A percentile compares a stretch with the other conserved stretches of the same genome.
phyloP scores from a whole-genome alignment of 2,113 vertebrate species.

The Misgurnus anguillicaudatus region DNA sequence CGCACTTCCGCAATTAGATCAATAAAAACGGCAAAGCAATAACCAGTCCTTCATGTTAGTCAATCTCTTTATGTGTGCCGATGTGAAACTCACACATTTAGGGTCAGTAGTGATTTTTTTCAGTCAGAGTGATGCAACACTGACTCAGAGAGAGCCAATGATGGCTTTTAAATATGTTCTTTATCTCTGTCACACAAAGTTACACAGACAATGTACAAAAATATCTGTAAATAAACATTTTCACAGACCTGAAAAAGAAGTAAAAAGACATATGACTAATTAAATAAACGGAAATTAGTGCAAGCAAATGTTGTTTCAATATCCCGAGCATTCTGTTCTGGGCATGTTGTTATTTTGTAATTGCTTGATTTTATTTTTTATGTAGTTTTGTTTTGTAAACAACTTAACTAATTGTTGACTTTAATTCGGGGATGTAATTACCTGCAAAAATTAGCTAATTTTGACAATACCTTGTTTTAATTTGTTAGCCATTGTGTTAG shows the following conservation, averaged over 20 bases:
- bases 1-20: constrained; percentile 18
- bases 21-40: constrained; percentile 19
- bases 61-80: not conserved
- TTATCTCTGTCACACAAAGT: not conserved
- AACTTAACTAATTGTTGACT: not conserved
- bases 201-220: not conserved
- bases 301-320: not conserved
- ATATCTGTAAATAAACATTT: not conserved
- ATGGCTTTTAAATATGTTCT: not conserved
- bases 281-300: not conserved
- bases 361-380: not conserved
- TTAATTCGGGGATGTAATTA: too few species aligned
- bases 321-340: not conserved
- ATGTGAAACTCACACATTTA: not conserved
- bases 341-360: not conserved
- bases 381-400: not conserved
- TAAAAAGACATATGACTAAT: not conserved
- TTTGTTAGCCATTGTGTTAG: too few species aligned
- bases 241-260: not conserved
- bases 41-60: not conserved
- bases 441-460: not conserved
- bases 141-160: constrained; percentile 36
- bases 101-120: not conserved
- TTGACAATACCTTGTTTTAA: too few species aligned
- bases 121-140: constrained; percentile 33